Base-by-base conservation (phyloP, 2,797 vertebrate species). In the Vipera ursinii region DNA sequence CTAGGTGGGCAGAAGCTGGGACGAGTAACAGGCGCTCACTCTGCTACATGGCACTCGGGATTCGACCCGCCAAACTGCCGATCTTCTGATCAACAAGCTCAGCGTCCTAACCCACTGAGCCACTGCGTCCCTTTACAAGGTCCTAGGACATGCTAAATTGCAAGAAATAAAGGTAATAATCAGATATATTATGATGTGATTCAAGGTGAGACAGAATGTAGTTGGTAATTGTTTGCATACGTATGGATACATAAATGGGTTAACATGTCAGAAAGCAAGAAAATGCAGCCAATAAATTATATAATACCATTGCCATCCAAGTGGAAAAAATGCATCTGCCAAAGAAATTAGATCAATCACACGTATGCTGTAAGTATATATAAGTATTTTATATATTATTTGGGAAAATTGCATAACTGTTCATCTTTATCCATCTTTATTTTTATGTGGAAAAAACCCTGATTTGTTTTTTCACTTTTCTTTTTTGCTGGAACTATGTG, bases 221-320 rank as follows among this genome's bases (percentile, higher is more conserved):
- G n/a, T 56, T 6, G 88, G 57, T 90, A 96, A 22, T 69, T 95
- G 89, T 96, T 96, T 95, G 91, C 57, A 91, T 97, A 96, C 96
- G 92, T 95, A 92, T 96, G 87, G 91, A 94, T 94, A 95, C 55
- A 96, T 73, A 94, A 95, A 95, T 95, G 89, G 88, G 90, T 97
- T 96, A 82, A n/a, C 92, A 51, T 96, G 90, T 92, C 90, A 94
- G 86, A 96, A 96, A 94, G 38, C 56, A 95, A 93, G 89, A 93
- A 97, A 97, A 95, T 93, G 87, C 86, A 96, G 96, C 96, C 91
- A 96, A 94, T 88, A 95, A 95, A 96, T 96, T 95, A 91, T 94
- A 93, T n/a, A 93, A 87, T 86, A 32, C 32, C 53, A 93, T 97
- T 96, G 91, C 60, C 3, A 93, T 90, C 95, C 87, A 95, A 95